These are phyloP conservation scores for Orthochromis indermauri DNA, from an alignment of 2,113 vertebrate species.

Conservation along the genomic window DNA sequence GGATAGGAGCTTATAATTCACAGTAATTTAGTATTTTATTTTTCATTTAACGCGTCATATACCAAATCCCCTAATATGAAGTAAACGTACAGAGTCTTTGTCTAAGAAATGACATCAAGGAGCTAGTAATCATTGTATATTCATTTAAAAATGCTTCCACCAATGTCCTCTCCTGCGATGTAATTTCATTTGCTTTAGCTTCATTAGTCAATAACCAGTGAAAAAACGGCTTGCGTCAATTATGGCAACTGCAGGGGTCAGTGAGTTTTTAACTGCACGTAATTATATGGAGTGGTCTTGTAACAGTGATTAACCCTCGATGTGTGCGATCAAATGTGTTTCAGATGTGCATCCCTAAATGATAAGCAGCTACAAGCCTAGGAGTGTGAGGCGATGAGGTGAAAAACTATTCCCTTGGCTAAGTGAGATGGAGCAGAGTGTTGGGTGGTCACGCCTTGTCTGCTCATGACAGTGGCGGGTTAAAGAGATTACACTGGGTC, in stretches of 20 bases:
- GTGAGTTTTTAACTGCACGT: slow-evolving; percentile 42
- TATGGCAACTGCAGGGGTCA: slow-evolving; percentile 46
- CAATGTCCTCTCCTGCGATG: slow-evolving; percentile 26
- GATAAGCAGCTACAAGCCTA: slow-evolving; percentile 37
- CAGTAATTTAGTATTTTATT: slow-evolving; percentile 54
- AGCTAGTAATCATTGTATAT: slow-evolving; percentile 50
- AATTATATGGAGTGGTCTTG: slow-evolving; percentile 47
- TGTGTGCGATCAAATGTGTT: not conserved
- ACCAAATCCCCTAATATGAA: slow-evolving; percentile 60
- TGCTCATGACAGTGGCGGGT: slow-evolving; percentile 78
- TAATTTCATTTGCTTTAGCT: slow-evolving; percentile 53
- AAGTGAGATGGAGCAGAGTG: slow-evolving; percentile 79
- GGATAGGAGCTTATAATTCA: slow-evolving; percentile 50
- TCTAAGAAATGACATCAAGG: slow-evolving; percentile 48
- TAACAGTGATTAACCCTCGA: slow-evolving; percentile 46
- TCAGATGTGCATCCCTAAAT: slow-evolving; percentile 15
- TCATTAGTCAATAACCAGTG: slow-evolving; percentile 61
- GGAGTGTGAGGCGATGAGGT: slow-evolving; percentile 21
- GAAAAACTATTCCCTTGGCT: slow-evolving; percentile 51
- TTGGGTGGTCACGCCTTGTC: slow-evolving; percentile 80
- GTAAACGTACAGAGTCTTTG: slow-evolving; percentile 59
- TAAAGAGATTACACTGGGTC: slow-evolving; percentile 91
- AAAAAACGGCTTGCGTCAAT: slow-evolving; percentile 38
- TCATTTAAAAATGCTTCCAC: slow-evolving; percentile 37
- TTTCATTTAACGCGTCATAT: slow-evolving; percentile 77